Evolutionary conservation across 2,888 invertebrate species (phyloP).

Genomic region (Galerucella calmariensis): DNA sequence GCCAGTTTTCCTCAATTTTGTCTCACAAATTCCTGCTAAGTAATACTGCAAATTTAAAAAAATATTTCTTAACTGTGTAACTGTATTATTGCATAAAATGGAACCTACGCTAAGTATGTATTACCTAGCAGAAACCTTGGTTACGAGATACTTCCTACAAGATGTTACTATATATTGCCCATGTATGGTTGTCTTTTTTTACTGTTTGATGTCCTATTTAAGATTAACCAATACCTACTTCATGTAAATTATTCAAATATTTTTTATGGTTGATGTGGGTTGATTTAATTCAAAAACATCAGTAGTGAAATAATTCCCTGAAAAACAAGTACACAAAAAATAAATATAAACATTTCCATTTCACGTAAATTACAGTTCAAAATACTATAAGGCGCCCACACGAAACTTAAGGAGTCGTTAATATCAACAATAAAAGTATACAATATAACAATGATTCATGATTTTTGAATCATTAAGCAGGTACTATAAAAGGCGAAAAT

Average conservation of each 20-base stretch:
- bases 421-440: neutral
- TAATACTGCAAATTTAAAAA: neutral
- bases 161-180: neutral
- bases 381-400: neutral
- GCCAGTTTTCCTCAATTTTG: no score
- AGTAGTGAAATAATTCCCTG: neutral
- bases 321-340: neutral
- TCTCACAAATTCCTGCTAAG: neutral
- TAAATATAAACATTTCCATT: neutral
- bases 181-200: neutral
- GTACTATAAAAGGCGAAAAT: no score
- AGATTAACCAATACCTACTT: neutral
- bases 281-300: neutral
- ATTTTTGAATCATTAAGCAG: neutral
- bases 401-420: neutral
- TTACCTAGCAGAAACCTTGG: slow-evolving; percentile 20
- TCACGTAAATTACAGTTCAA: neutral
- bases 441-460: neutral
- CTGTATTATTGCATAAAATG: slow-evolving; percentile 25
- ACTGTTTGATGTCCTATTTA: neutral
- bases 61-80: neutral
- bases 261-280: neutral
- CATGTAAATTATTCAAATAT: neutral
- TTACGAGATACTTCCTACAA: slow-evolving; percentile 22
- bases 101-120: slow-evolving; percentile 29